A percentile compares a stretch with the other conserved stretches of the same genome.
Evolutionary conservation across 2,888 invertebrate species (phyloP).

Genomic region (Lymantria dispar): DNA sequence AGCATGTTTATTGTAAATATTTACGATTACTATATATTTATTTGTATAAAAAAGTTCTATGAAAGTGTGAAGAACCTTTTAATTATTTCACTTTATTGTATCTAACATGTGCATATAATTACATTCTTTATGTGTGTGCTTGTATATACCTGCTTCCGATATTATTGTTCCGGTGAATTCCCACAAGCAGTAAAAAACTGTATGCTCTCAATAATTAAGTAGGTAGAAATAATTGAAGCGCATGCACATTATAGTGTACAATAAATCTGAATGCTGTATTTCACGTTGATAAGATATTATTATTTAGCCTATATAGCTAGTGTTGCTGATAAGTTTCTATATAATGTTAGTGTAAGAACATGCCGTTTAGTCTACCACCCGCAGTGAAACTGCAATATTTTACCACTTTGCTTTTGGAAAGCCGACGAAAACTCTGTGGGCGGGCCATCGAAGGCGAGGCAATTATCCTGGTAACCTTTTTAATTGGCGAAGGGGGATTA

Average conservation of each 20-base stretch:
- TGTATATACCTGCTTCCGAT: conserved; percentile 48
- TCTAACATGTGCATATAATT: conserved; percentile 19
- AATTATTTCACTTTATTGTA: conserved; percentile 11
- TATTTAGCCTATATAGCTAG: too few species aligned
- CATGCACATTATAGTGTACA: conserved; percentile 13
- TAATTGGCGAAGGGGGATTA: too few species aligned
- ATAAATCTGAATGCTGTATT: conserved; percentile 30
- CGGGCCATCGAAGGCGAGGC: too few species aligned
- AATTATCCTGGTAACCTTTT: too few species aligned
- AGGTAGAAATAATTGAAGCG: conserved; percentile 27
- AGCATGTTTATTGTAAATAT: too few species aligned
- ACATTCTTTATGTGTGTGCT: conserved; percentile 8
- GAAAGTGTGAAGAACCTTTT: conserved; percentile 27
- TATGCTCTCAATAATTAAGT: conserved; percentile 61
- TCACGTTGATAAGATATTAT: conserved; percentile 21
- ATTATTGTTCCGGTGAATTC: conserved; percentile 72
- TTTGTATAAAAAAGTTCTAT: background rate
- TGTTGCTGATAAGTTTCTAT: background rate
- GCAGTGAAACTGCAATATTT: background rate
- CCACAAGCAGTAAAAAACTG: conserved; percentile 64
- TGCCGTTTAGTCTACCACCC: background rate
- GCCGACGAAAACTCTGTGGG: too few species aligned
- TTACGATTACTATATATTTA: too few species aligned
- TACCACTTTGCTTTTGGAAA: too few species aligned
- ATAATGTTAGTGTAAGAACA: conserved; percentile 2